These are phyloP conservation scores for Psylliodes chrysocephalus DNA, from an alignment of 2,888 invertebrate genomes.

Conservation along the genomic window DNA sequence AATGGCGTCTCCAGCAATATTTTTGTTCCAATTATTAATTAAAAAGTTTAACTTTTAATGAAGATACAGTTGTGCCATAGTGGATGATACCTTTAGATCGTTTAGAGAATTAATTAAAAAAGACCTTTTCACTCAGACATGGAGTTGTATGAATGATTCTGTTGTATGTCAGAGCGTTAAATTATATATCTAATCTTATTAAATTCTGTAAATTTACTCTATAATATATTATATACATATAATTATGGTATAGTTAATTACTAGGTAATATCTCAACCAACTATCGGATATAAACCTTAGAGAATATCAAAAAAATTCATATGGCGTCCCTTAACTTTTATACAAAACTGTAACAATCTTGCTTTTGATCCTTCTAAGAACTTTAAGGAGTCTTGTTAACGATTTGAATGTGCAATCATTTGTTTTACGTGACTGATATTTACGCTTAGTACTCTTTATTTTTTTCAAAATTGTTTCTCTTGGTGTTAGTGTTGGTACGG, in stretches of 20 bases:
- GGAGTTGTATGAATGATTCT: constrained; percentile 60
- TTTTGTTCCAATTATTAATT: too few species aligned
- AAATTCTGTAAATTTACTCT: constrained; percentile 65
- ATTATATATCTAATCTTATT: constrained; percentile 63
- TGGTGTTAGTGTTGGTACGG: constrained; percentile 23
- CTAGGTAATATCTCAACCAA: constrained; percentile 61
- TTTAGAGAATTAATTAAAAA: constrained; percentile 6
- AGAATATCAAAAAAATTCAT: constrained; percentile 60
- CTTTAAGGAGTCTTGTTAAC: constrained; percentile 33
- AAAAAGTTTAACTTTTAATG: too few species aligned
- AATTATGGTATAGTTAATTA: constrained; percentile 62
- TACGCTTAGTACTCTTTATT: constrained; percentile 38
- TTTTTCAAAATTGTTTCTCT: constrained; percentile 27
- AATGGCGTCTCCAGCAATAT: too few species aligned
- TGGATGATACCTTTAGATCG: constrained; percentile 4
- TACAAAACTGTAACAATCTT: constrained; percentile 54
- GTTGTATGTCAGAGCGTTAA: constrained; percentile 62
- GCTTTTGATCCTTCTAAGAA: constrained; percentile 40
- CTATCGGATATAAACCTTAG: constrained; percentile 58
- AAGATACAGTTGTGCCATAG: constrained; percentile 10
- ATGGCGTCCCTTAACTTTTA: constrained; percentile 64
- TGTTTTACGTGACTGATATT: constrained; percentile 44
- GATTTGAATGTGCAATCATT: constrained; percentile 44
- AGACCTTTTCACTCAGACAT: constrained; percentile 51
- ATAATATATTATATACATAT: constrained; percentile 63